Evolutionary conservation across 2,888 invertebrate species (phyloP).

Genomic region (Zygaena filipendulae): DNA sequence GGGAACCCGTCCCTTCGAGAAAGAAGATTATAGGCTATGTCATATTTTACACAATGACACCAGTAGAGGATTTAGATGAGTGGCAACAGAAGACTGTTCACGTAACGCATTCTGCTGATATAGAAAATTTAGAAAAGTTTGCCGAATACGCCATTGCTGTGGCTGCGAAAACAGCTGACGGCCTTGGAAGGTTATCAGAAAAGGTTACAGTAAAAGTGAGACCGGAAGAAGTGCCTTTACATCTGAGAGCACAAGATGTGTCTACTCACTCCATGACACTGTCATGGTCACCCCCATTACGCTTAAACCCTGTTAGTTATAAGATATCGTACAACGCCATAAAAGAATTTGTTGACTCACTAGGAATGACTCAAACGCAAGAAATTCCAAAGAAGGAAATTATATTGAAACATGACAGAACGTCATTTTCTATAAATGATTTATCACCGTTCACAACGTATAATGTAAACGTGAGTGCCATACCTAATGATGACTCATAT

Average conservation of each 20-base stretch:
- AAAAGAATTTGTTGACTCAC: constrained; percentile 94
- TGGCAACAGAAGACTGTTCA: constrained; percentile 90
- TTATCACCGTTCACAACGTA: constrained; percentile 94
- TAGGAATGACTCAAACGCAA: constrained; percentile 91
- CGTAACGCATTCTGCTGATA: constrained; percentile 88
- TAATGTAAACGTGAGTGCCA: constrained; percentile 92
- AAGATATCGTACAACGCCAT: constrained; percentile 92
- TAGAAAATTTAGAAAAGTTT: constrained; percentile 89
- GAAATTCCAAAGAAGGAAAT: constrained; percentile 80
- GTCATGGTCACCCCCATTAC: constrained; percentile 90
- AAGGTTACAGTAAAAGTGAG: constrained; percentile 91
- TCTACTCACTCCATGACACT: constrained; percentile 95
- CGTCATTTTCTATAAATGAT: constrained; percentile 84
- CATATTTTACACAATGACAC: constrained; percentile 93
- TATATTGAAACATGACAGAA: constrained; percentile 75
- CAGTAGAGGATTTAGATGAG: constrained; percentile 91
- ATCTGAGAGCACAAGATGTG: constrained; percentile 88
- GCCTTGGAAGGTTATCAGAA: constrained; percentile 87
- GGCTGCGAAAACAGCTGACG: constrained; percentile 83
- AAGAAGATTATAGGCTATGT: constrained; percentile 87
- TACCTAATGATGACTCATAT: constrained; percentile 85
- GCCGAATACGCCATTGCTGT: constrained; percentile 93
- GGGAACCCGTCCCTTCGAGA: constrained; percentile 89
- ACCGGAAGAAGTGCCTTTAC: constrained; percentile 92
- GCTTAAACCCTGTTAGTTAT: constrained; percentile 88